These are phyloP conservation scores for Nasonovia ribisnigri DNA, from an alignment of 2,888 invertebrate genomes.

Conservation along the genomic window DNA sequence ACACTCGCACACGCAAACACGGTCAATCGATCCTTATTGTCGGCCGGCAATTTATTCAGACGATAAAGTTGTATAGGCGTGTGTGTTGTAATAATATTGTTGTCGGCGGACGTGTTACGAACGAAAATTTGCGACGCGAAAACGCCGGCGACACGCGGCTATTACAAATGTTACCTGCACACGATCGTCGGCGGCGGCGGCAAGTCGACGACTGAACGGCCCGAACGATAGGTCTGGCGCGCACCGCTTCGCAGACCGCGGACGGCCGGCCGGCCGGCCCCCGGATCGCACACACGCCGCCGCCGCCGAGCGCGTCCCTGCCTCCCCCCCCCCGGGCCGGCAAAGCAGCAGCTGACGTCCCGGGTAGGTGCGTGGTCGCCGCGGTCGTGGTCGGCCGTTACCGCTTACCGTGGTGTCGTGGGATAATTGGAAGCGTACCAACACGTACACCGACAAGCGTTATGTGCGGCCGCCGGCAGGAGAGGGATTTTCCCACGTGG, in stretches of 20 bases:
- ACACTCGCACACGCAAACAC: neutral
- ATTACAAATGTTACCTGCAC: neutral
- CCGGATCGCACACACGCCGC: constrained; percentile 45
- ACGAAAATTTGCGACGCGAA: neutral
- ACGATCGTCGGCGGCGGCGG: constrained; percentile 9
- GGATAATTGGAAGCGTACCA: constrained; percentile 1
- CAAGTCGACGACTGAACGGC: constrained; percentile 52
- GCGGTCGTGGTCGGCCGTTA: neutral
- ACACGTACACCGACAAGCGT: neutral
- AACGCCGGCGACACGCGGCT: constrained; percentile 5
- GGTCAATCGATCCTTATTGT: neutral
- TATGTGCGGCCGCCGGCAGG: neutral
- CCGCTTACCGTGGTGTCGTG: neutral
- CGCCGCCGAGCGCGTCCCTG: neutral
- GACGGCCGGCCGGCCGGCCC: constrained; percentile 38
- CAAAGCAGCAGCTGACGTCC: neutral
- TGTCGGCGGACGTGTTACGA: neutral
- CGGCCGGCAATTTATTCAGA: no score
- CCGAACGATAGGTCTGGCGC: neutral
- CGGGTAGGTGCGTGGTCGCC: neutral
- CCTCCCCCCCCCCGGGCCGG: neutral
- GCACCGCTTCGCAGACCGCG: constrained; percentile 1
- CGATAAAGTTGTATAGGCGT: no score
- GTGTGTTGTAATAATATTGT: neutral
- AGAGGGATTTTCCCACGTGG: neutral